Conservation (phyloP, 2,113 vertebrate genomes). For the Anolis carolinensis region DNA sequence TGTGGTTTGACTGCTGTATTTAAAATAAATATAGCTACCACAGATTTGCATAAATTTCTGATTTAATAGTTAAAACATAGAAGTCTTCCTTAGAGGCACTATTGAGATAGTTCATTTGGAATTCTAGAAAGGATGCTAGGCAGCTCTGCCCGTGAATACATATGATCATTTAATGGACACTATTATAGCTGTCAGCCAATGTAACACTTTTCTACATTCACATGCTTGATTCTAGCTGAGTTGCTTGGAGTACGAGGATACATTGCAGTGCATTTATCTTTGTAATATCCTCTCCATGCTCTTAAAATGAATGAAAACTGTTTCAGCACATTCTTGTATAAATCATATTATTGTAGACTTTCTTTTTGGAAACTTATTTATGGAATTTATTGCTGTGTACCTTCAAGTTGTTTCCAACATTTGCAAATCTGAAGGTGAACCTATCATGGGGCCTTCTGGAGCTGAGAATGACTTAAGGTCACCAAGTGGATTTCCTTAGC, state of each 20-base stretch:
- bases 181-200: neutral
- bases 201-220: neutral
- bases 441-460: too few species aligned
- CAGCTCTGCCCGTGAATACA: neutral
- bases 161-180: constrained; percentile 1
- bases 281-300: neutral
- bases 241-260: neutral
- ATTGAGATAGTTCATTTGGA: constrained; percentile 6
- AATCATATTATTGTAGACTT: constrained; percentile 43
- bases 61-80: neutral
- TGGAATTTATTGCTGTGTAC: neutral
- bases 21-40: constrained; percentile 1
- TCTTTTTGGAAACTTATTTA: constrained; percentile 30
- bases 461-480: too few species aligned
- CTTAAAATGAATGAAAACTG: neutral
- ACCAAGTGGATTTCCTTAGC: too few species aligned
- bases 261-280: constrained; percentile 9
- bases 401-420: too few species aligned
- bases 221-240: neutral
- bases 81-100: neutral
- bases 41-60: constrained; percentile 1
- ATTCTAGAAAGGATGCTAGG: neutral
- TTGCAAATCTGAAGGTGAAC: too few species aligned
- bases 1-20: neutral
- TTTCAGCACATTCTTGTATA: constrained; percentile 33